Evolutionary conservation across 2,797 vertebrate genomes (phyloP).

Genomic region (Acipenser transmontanus): DNA sequence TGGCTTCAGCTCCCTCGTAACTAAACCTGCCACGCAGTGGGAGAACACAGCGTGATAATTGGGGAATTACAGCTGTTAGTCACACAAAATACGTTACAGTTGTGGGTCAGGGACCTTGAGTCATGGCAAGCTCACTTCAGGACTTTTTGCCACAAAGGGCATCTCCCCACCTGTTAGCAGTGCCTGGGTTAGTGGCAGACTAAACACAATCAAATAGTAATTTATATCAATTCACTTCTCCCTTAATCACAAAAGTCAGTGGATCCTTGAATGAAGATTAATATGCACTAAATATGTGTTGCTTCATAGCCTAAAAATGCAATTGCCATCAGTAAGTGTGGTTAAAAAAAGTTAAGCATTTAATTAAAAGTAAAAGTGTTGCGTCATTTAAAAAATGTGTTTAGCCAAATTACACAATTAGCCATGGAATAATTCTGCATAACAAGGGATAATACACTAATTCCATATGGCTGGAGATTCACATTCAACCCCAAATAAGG

Average conservation of each 20-base stretch:
- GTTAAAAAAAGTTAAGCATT: not conserved
- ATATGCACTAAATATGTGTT: conserved; percentile 22
- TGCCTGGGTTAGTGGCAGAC: conserved; percentile 35
- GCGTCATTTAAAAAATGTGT: not conserved
- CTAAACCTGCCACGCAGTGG: conserved; percentile 59
- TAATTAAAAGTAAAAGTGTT: conserved; percentile 5
- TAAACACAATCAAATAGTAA: conserved; percentile 48
- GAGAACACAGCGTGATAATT: conserved; percentile 63
- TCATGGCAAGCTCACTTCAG: conserved; percentile 38
- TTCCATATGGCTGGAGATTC: too few species aligned
- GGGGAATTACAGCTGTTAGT: conserved; percentile 74
- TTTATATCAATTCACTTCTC: conserved; percentile 35
- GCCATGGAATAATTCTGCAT: not conserved
- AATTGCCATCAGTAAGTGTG: not conserved
- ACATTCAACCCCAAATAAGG: too few species aligned
- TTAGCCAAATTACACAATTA: conserved; percentile 8
- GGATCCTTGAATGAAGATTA: conserved; percentile 39
- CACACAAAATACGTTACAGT: conserved; percentile 64
- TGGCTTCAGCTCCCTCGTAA: conserved; percentile 50
- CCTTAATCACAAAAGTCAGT: conserved; percentile 19
- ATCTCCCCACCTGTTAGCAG: conserved; percentile 45
- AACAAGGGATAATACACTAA: too few species aligned
- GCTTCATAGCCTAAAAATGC: conserved; percentile 5
- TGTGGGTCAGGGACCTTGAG: conserved; percentile 62
- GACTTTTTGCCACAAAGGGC: conserved; percentile 16